Evolutionary conservation across 1,140 invertebrate genomes (phyloP), one percentile per base, ranked within the genome.

Genomic region (Acromyrmex echinatior): DNA sequence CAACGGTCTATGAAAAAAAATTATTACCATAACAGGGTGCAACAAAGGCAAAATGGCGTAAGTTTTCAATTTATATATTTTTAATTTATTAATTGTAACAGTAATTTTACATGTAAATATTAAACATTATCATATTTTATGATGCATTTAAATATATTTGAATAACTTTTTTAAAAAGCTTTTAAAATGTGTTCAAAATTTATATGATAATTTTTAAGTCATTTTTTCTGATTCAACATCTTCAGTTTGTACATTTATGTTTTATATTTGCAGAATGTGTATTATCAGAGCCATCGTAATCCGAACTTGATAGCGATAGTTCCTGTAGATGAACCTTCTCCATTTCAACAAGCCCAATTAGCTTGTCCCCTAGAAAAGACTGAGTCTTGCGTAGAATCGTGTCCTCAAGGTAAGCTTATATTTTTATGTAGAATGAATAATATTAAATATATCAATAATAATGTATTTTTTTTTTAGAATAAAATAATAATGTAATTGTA

Each of bases 221-320:
- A 18, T 16, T 63, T 53, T 28, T 45, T 51, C 35, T 84, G 2
- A 53, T 62, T 49, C 35, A 70, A 31, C 28, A 49, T 31, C 1
- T 77, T 85, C 56, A 9, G 39, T 65, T 86, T 53, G 35, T 51
- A 31, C 12, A 82, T 21, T 5, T 66, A 0, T 78, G 62, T 66
- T 86, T 85, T 76, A 87, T 14, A 49, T 68, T 92, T 92, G 35
- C 90, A 95, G 93, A 93, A 92, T 78, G n/a, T 91, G 1, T 95
- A 93, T 88, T 92, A 93, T 80, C 93, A 92, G 4, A 92, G 90
- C 51, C 85, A 85, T 51, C 85, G 88, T 28, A 95, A 95, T 87
- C 93, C 94, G 35, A 95, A 95, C 90, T 79, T 95, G 3, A 95
- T 95, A 66, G 94, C 94, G 74, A 95, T 95, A 66, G 92, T 95